Evolutionary conservation across 2,113 vertebrate genomes (phyloP), one percentile per base, ranked within the genome.

Genomic region (Benitochromis conjunctus): DNA sequence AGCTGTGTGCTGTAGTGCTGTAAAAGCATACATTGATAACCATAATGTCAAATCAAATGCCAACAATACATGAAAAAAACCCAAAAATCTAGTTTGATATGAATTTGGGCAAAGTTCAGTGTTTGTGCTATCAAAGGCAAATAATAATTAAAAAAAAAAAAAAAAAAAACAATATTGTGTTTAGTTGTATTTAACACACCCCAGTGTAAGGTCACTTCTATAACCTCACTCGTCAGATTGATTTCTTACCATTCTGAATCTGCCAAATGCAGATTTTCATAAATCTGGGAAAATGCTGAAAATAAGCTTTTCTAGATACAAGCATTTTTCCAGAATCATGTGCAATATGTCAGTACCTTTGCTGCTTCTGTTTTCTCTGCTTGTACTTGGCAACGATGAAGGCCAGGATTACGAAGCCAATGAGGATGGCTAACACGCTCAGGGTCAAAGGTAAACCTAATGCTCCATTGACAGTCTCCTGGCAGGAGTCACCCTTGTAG

Each of bases 401-500:
- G 12, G 93, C 91, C 14, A 96, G 51, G 8, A 95, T 79, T 53
- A 96, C 5, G 1, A 96, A 18, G 2, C 94, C 95, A 5, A 97
- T 0, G 19, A 98, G 80, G 57, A 95, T 58, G 0, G 80, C 91
- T 0, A 97, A 48, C 5, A 95, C 90, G 2, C 97, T 93, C 12
- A 98, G 78, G 6, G 93, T 93, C 31, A 95, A 86, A 0, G 96
- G 95, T 4, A 96, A 6, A 0, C 89, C 94, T 0, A 95, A 6
- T 0, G 94, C 86, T 38, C 95, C 93, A 26, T 95, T 96, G 58
- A 97, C 93, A 0, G 94, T 95, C 24, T 95, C 89, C 5, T 97
- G 88, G 0, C 98, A 99, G 91, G 79, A 94, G 19, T 96, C 77
- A 0, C 97, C 97, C 0, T 4, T 86, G 21, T 97, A 98, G 48